Percentiles rank a stretch among this genome's conserved stretches.
Conservation (phyloP, 2,888 invertebrate species). For the Zele albiditarsus region DNA sequence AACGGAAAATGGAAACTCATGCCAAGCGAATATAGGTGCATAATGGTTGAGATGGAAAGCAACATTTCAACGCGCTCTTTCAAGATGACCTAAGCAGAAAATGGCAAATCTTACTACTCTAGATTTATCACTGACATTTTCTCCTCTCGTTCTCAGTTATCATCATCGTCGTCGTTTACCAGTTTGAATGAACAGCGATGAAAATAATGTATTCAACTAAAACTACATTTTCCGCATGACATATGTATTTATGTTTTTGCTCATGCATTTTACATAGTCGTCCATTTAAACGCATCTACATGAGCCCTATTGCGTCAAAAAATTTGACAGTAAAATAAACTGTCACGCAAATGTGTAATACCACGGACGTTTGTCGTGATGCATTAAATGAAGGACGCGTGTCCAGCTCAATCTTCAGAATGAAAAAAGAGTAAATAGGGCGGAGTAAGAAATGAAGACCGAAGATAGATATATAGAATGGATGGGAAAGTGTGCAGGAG, state of each 20-base stretch:
- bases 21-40: conserved; percentile 35
- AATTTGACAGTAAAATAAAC: not conserved
- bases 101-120: conserved; percentile 56
- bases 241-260: not conserved
- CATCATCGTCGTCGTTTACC: conserved; percentile 46
- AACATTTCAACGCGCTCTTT: conserved; percentile 52
- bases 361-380: conserved; percentile 1
- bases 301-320: not conserved
- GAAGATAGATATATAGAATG: too few relatives aligned
- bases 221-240: not conserved
- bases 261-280: conserved; percentile 34
- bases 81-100: conserved; percentile 64
- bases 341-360: not conserved
- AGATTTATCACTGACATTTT: conserved; percentile 5
- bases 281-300: not conserved
- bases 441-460: not conserved
- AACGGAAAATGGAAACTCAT: conserved; percentile 53
- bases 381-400: not conserved
- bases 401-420: not conserved
- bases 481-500: not conserved
- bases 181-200: conserved; percentile 57
- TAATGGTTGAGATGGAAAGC: conserved; percentile 36
- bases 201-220: not conserved
- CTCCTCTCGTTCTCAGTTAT: conserved; percentile 13
- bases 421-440: not conserved